Percentiles rank a stretch among this genome's conserved stretches.
Conservation (phyloP, 30 jellyfish, hydroid and myxozoan species). For the Hydractinia symbiolongicarpus region DNA sequence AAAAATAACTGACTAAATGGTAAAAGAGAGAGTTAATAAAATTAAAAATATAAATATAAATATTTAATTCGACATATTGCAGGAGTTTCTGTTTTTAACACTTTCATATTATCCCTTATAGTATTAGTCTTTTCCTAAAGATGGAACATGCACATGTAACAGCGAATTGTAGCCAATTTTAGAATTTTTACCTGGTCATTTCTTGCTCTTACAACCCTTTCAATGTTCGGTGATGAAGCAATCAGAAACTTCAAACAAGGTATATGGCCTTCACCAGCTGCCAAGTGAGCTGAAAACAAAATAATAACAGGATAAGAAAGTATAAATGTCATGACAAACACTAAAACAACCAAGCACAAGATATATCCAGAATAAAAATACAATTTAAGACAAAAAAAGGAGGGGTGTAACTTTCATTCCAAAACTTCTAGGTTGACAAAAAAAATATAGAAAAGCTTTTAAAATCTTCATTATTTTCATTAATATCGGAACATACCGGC, state of each 20-base stretch:
- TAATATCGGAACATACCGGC: conserved; percentile 40
- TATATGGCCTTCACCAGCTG: conserved; percentile 90
- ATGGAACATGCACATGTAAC: not conserved
- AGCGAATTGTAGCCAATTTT: not conserved
- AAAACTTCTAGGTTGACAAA: too few species aligned
- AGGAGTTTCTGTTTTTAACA: not conserved
- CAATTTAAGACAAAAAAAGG: too few species aligned
- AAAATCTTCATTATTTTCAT: too few species aligned
- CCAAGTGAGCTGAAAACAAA: conserved; percentile 55
- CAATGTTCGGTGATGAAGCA: conserved; percentile 46
- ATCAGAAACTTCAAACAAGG: conserved; percentile 66
- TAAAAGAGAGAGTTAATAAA: not conserved
- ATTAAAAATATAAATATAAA: not conserved
- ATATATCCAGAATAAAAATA: too few species aligned
- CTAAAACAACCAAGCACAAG: too few species aligned
- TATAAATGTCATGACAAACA: too few species aligned
- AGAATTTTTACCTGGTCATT: conserved; percentile 62
- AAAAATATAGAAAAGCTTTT: too few species aligned
- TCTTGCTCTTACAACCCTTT: conserved; percentile 58
- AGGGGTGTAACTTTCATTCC: too few species aligned
- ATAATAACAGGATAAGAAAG: too few species aligned
- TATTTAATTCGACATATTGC: not conserved
- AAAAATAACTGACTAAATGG: not conserved
- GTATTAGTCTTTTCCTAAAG: not conserved
- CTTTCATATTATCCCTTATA: not conserved